These are phyloP conservation scores for Balanococcus diminutus DNA, from an alignment of 2,888 invertebrate species.

Conservation along the genomic window DNA sequence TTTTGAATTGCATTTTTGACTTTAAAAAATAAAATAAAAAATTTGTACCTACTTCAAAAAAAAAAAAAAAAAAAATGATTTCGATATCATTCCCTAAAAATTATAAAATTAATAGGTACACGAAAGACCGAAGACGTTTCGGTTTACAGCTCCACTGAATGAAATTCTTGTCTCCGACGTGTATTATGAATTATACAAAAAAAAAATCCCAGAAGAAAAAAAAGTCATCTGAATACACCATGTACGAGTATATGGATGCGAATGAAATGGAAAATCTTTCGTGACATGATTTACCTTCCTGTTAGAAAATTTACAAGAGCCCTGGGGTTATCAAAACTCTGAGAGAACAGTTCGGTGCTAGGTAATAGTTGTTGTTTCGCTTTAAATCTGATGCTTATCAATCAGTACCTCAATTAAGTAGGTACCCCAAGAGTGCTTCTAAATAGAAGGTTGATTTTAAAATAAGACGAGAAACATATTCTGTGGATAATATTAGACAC, in stretches of 20 bases:
- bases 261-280: slow-evolving; percentile 19
- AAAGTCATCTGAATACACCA: background rate
- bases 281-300: slow-evolving; percentile 40
- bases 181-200: background rate
- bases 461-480: slow-evolving; percentile 41
- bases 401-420: slow-evolving; percentile 44
- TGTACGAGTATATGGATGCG: background rate
- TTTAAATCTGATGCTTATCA: slow-evolving; percentile 39
- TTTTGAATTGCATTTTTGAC: too few species aligned
- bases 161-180: background rate
- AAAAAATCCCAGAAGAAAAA: too few species aligned
- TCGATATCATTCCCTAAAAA: background rate
- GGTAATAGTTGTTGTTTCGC: slow-evolving; percentile 29
- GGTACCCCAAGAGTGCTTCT: slow-evolving; percentile 42
- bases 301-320: slow-evolving; percentile 19
- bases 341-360: background rate
- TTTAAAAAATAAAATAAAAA: background rate
- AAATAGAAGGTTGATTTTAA: slow-evolving; percentile 41
- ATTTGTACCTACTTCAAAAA: background rate
- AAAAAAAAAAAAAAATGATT: background rate
- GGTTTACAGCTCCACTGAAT: background rate
- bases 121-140: background rate
- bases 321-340: slow-evolving; percentile 20
- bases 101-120: background rate
- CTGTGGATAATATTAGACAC: slow-evolving; percentile 31